These are phyloP conservation scores for Leucosticte australis DNA, from an alignment of 2,113 vertebrate genomes.

Conservation along the genomic window DNA sequence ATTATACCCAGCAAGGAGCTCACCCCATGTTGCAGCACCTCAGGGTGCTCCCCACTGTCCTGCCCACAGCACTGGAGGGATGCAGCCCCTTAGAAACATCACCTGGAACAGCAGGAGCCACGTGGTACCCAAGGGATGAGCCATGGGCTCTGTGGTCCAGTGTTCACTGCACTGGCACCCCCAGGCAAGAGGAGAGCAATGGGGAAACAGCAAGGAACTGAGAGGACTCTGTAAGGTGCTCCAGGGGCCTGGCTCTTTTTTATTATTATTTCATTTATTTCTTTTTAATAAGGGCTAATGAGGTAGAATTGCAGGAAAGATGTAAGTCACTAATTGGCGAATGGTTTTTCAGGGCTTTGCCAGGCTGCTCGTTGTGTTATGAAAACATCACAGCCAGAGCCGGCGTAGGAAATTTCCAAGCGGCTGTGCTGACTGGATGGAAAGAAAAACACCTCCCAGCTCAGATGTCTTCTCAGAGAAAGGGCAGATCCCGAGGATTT, in stretches of 20 bases:
- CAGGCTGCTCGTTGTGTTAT: constrained; percentile 3
- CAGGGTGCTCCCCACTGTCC: background rate
- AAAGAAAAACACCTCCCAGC: constrained; percentile 55
- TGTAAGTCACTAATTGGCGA: constrained; percentile 55
- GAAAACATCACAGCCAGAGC: constrained; percentile 51
- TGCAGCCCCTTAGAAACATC: background rate
- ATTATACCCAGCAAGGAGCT: too few relatives aligned
- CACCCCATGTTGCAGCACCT: background rate
- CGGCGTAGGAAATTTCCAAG: constrained; percentile 56
- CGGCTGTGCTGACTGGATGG: constrained; percentile 36
- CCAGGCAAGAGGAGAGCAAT: accelerated
- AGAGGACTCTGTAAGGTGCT: background rate
- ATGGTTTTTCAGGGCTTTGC: constrained; percentile 21
- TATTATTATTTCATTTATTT: background rate
- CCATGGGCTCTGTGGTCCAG: accelerated
- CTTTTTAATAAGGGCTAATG: background rate
- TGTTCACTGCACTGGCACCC: background rate
- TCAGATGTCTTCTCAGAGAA: constrained; percentile 50
- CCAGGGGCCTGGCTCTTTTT: background rate
- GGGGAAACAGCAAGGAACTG: background rate
- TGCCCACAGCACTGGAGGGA: background rate
- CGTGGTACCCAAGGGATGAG: accelerated
- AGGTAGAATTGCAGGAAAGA: constrained; percentile 33
- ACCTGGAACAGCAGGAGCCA: background rate
- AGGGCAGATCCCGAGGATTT: constrained; percentile 45